Evolutionary conservation across 2,797 vertebrate genomes (phyloP).

Genomic region (Rhinogobio ventralis): DNA sequence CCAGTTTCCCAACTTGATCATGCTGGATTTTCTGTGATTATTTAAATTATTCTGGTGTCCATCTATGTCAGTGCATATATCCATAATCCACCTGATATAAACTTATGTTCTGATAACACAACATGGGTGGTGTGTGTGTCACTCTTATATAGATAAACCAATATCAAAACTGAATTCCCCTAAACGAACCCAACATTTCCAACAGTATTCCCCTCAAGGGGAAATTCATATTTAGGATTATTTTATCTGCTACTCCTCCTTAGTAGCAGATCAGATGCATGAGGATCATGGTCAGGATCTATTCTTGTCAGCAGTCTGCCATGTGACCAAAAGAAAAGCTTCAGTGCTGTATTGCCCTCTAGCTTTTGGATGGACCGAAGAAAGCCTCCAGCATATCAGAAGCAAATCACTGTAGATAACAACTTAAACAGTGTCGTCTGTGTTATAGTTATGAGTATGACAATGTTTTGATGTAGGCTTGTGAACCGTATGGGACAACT

Average conservation of each 20-base stretch:
- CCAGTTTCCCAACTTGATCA: not conserved
- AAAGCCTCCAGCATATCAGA: not conserved
- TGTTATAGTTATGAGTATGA: not conserved
- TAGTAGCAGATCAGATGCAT: conserved; percentile 2
- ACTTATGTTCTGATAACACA: not conserved
- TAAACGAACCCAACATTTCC: not conserved
- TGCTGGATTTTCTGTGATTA: not conserved
- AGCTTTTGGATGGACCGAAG: conserved; percentile 6
- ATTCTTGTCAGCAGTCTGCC: conserved; percentile 37
- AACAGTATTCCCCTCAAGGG: not conserved
- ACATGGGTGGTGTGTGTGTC: not conserved
- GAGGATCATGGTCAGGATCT: conserved; percentile 30
- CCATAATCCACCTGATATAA: not conserved
- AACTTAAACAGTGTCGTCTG: not conserved
- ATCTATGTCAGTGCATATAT: not conserved
- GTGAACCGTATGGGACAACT: fast-evolving
- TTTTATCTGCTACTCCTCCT: not conserved
- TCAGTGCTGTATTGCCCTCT: not conserved
- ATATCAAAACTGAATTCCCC: not conserved
- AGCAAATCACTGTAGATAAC: conserved; percentile 12
- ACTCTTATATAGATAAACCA: not conserved
- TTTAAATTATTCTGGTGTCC: not conserved
- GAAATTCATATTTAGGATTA: not conserved
- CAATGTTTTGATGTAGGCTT: conserved; percentile 3
- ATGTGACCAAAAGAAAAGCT: conserved; percentile 29